Conservation (phyloP, 2,113 vertebrate genomes). For the Emydocephalus ijimae region DNA sequence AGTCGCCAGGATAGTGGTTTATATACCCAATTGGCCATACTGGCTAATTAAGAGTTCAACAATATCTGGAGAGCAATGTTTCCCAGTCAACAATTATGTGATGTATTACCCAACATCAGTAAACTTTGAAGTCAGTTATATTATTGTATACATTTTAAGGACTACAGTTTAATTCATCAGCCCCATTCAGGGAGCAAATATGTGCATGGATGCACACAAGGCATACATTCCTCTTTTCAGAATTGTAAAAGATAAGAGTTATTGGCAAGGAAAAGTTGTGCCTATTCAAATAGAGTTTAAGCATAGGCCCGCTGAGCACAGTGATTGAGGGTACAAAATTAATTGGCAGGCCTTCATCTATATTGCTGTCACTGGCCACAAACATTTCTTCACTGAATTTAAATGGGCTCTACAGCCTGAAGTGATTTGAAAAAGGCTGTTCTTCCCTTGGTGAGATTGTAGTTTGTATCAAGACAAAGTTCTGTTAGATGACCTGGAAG, state of each 20-base stretch:
- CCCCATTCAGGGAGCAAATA: background rate
- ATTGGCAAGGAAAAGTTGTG: background rate
- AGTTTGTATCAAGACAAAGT: background rate
- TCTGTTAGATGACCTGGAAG: constrained; percentile 23
- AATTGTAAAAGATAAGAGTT: background rate
- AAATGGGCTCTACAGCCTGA: background rate
- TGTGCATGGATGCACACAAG: background rate
- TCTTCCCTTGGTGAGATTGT: background rate
- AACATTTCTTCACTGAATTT: background rate
- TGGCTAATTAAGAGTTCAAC: background rate
- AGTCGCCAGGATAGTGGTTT: background rate
- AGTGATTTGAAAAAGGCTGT: fast-evolving
- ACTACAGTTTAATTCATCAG: background rate
- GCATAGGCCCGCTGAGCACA: background rate
- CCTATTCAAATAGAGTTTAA: background rate
- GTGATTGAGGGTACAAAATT: background rate
- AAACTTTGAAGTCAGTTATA: background rate
- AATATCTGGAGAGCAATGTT: background rate
- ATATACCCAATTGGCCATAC: background rate
- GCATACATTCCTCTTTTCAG: background rate
- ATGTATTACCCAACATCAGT: background rate
- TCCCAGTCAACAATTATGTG: background rate
- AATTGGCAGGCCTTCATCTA: background rate
- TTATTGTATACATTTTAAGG: background rate
- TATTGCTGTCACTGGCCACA: fast-evolving